A percentile compares a stretch with the other conserved stretches of the same genome.
Evolutionary conservation across 2,888 invertebrate species (phyloP).

Genomic region (Acheta domesticus): DNA sequence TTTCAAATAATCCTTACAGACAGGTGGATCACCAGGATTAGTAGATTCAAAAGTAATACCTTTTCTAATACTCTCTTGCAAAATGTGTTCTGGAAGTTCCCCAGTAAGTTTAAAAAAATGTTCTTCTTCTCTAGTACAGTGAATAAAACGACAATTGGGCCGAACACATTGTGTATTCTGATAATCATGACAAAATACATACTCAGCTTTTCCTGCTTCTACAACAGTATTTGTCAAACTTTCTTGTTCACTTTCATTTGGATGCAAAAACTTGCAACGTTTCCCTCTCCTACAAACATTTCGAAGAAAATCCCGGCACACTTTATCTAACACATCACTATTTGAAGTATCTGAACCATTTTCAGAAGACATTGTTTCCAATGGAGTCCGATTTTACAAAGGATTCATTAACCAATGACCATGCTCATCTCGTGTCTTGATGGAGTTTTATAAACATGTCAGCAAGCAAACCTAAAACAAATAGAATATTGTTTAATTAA

Average conservation of each 20-base stretch:
- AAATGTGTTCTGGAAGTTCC: conserved; percentile 61
- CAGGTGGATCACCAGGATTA: conserved; percentile 45
- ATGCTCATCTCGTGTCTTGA: too few relatives aligned
- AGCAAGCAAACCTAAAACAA: too few relatives aligned
- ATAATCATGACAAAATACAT: conserved; percentile 61
- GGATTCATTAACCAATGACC: too few relatives aligned
- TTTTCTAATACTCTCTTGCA: conserved; percentile 44
- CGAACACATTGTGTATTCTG: conserved; percentile 75
- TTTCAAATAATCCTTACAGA: conserved; percentile 55
- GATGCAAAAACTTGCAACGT: conserved; percentile 53
- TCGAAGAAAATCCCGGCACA: conserved; percentile 58
- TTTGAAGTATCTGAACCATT: conserved; percentile 31
- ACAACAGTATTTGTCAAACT: background rate
- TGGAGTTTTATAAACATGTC: too few relatives aligned
- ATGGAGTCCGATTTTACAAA: background rate
- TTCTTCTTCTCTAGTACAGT: conserved; percentile 71
- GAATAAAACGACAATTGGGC: conserved; percentile 70
- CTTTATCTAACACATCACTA: conserved; percentile 40
- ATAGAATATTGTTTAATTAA: too few relatives aligned
- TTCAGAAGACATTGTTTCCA: conserved; percentile 32
- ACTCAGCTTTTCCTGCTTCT: conserved; percentile 25
- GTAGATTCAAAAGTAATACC: conserved; percentile 24
- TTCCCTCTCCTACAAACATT: conserved; percentile 56
- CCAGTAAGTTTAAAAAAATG: conserved; percentile 69
- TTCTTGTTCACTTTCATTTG: conserved; percentile 40